These are phyloP conservation scores for Lypha dubia DNA, from an alignment of 2,888 invertebrate genomes.

Conservation along the genomic window DNA sequence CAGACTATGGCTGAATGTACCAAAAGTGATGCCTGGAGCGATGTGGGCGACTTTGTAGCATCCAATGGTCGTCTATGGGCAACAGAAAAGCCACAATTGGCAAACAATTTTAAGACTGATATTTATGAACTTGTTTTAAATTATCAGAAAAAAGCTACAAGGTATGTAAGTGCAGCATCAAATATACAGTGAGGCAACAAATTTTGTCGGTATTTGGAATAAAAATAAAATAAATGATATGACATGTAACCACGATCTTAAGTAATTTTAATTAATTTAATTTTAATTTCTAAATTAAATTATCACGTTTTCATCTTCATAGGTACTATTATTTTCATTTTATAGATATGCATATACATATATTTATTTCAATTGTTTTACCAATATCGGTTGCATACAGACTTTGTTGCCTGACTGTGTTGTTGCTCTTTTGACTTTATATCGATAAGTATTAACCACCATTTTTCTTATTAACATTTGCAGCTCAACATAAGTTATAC, in stretches of 20 bases:
- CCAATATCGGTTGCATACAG: no score
- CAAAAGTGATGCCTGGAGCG: constrained; percentile 34
- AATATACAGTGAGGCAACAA: no score
- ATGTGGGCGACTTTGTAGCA: constrained; percentile 42
- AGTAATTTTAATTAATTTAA: no score
- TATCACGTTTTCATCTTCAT: background rate
- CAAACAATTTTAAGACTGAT: constrained; percentile 37
- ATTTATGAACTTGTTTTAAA: constrained; percentile 11
- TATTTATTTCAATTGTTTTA: background rate
- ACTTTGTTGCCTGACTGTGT: no score
- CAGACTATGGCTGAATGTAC: background rate
- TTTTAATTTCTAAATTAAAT: no score
- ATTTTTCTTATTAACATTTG: constrained; percentile 13
- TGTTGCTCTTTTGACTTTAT: background rate
- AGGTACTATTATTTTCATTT: background rate
- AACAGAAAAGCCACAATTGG: constrained; percentile 18
- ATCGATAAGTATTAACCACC: background rate
- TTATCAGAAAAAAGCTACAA: no score
- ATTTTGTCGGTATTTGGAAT: no score
- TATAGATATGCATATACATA: background rate
- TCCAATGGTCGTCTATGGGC: constrained; percentile 55
- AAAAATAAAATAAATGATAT: no score
- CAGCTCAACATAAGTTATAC: constrained; percentile 17
- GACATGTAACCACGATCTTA: no score
- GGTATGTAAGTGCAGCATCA: no score